Conservation (phyloP, 30 jellyfish, hydroid and myxozoan species). For the Aurelia aurita region DNA sequence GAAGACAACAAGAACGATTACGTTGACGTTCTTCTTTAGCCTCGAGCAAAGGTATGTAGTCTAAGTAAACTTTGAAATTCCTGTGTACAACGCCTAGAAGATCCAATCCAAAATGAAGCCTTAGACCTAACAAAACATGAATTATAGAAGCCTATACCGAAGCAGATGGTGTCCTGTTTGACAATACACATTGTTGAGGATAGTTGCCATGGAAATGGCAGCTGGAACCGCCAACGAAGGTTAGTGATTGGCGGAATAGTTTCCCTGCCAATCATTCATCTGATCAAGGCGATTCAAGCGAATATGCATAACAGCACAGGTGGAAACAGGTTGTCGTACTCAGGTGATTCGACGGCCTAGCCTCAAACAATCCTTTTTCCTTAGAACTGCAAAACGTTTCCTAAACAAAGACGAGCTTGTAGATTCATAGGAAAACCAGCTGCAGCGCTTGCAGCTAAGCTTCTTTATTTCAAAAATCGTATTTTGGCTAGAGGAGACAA, state of each 20-base stretch:
- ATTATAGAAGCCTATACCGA: constrained; percentile 42
- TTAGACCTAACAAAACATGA: constrained; percentile 21
- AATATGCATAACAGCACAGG: constrained; percentile 85
- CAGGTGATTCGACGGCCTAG: constrained; percentile 48
- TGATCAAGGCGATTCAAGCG: constrained; percentile 61
- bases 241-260: constrained; percentile 49
- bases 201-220: constrained; percentile 70
- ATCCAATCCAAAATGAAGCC: constrained; percentile 43
- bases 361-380: constrained; percentile 8
- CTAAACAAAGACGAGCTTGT: constrained; percentile 7
- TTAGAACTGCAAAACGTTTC: neutral
- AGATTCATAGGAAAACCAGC: neutral
- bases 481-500: no score
- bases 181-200: constrained; percentile 63
- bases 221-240: constrained; percentile 45
- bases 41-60: constrained; percentile 18
- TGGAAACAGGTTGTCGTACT: constrained; percentile 86
- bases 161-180: constrained; percentile 57
- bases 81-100: constrained; percentile 25
- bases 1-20: neutral
- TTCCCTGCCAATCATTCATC: constrained; percentile 66
- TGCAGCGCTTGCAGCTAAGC: neutral
- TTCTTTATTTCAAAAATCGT: no score
- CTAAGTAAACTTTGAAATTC: constrained; percentile 47
- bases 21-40: neutral